Conservation (phyloP, 2,888 invertebrate species). For the Lysandra bellargus region DNA sequence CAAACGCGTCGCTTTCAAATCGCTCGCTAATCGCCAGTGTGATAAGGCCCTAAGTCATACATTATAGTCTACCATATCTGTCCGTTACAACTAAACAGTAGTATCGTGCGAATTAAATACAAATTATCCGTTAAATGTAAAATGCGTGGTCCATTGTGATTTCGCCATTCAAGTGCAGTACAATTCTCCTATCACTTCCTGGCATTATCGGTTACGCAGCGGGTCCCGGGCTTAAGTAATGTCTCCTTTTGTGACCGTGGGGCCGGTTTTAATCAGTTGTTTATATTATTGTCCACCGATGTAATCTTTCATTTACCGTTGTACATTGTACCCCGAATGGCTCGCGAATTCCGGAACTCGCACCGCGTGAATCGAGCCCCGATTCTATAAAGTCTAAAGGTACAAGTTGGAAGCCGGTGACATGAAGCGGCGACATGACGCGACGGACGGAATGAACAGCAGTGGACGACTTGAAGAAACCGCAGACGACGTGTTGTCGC, state of each 20-base stretch:
- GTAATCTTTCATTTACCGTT: constrained; percentile 75
- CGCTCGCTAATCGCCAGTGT: too few species aligned
- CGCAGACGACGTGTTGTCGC: too few species aligned
- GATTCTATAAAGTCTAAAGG: not conserved
- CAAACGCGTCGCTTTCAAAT: too few species aligned
- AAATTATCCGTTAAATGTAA: constrained; percentile 27
- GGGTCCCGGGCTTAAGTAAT: constrained; percentile 68
- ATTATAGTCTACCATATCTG: too few species aligned
- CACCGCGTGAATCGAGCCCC: not conserved
- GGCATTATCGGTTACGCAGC: constrained; percentile 68
- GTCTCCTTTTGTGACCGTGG: constrained; percentile 75
- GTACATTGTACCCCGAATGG: constrained; percentile 64
- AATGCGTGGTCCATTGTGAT: constrained; percentile 34
- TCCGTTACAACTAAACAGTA: not conserved
- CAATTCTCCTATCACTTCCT: constrained; percentile 72
- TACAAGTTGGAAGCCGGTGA: too few species aligned
- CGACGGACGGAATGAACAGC: too few species aligned
- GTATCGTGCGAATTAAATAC: constrained; percentile 22
- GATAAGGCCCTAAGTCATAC: too few species aligned
- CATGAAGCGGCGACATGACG: too few species aligned
- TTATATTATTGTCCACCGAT: constrained; percentile 77
- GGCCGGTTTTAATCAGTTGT: constrained; percentile 72
- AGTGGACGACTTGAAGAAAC: too few species aligned
- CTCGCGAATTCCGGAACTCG: constrained; percentile 38
- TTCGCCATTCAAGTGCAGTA: constrained; percentile 52